Conservation (phyloP, 1,140 invertebrate species). For the Neuroterus valhalla region DNA sequence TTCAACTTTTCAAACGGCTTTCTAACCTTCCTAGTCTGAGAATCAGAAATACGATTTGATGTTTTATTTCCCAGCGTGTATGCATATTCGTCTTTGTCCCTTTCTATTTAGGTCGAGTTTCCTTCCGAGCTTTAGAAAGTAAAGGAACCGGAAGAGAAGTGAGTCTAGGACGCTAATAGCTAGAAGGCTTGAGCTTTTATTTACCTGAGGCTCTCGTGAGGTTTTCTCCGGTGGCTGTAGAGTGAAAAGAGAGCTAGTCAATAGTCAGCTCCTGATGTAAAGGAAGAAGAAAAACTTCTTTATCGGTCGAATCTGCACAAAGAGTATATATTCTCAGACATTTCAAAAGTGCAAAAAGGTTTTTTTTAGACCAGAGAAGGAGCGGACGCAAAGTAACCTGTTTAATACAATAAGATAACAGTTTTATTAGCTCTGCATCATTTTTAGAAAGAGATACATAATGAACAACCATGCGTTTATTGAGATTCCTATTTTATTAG, state of each 20-base stretch:
- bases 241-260: not conserved
- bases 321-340: too few species aligned
- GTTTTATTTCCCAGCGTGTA: not conserved
- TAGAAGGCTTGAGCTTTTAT: constrained; percentile 30
- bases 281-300: too few species aligned
- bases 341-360: too few species aligned
- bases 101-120: constrained; percentile 7
- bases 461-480: too few species aligned
- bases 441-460: too few species aligned
- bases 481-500: too few species aligned
- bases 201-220: constrained; percentile 15
- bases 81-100: constrained; percentile 20
- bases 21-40: not conserved
- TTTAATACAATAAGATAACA: too few species aligned
- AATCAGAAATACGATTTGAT: not conserved
- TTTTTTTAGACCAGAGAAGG: too few species aligned
- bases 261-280: constrained; percentile 12
- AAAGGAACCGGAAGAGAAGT: constrained; percentile 26
- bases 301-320: too few species aligned
- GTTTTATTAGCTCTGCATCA: too few species aligned
- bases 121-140: constrained; percentile 18
- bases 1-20: not conserved
- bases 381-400: too few species aligned
- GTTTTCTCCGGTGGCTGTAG: constrained; percentile 12
- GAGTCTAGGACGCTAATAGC: constrained; percentile 20